These are phyloP conservation scores for Tetramorium parvispinum DNA, from an alignment of 1,140 invertebrate genomes.

Conservation along the genomic window DNA sequence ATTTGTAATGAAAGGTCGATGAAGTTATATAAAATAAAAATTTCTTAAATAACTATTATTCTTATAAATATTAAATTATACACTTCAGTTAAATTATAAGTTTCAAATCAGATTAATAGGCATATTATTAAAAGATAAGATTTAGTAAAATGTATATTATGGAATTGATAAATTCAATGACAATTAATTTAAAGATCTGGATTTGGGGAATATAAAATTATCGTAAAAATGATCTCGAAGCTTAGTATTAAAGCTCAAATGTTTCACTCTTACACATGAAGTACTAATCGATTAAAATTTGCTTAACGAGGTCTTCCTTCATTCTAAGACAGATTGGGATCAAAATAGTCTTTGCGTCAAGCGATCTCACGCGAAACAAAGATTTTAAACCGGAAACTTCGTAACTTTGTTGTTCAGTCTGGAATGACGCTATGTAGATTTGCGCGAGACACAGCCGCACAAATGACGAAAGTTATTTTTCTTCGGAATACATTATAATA, in stretches of 20 bases:
- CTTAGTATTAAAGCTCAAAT: neutral
- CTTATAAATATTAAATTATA: neutral
- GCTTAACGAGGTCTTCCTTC: neutral
- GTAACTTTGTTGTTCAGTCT: constrained; percentile 18
- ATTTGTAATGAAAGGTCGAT: neutral
- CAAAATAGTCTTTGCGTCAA: constrained; percentile 8
- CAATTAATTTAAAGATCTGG: neutral
- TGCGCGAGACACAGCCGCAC: neutral
- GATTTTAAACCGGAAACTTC: constrained; percentile 14
- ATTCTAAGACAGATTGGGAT: neutral
- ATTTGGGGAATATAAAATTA: neutral
- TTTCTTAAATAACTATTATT: neutral
- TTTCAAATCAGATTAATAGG: neutral
- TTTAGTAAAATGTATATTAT: neutral
- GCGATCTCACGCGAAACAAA: constrained; percentile 28
- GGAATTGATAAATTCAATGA: neutral
- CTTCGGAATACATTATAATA: constrained; percentile 20
- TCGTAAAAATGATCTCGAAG: neutral
- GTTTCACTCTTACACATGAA: neutral
- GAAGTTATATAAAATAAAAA: neutral
- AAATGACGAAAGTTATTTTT: constrained; percentile 35
- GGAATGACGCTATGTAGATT: constrained; percentile 27
- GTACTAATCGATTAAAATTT: constrained; percentile 25
- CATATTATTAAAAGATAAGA: neutral
- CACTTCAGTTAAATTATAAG: neutral